A percentile compares a stretch with the other conserved stretches of the same genome.
Conservation (phyloP, 2,797 vertebrate genomes). For the Aldrovandia affinis region DNA sequence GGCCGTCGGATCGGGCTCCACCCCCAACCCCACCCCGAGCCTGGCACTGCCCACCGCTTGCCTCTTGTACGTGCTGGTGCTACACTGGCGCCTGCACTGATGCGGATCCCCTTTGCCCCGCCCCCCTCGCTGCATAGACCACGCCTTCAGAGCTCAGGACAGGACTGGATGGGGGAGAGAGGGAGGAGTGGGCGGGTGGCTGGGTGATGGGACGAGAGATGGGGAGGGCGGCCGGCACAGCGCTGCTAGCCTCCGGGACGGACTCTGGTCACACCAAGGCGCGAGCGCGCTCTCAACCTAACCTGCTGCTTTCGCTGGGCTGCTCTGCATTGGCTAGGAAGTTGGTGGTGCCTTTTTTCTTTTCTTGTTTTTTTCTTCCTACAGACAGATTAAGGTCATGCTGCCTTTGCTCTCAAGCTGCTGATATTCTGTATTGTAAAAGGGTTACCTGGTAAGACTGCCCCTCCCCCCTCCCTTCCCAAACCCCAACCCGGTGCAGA, state of each 20-base stretch:
- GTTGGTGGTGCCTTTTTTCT: not conserved
- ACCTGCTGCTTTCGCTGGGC: constrained; percentile 32
- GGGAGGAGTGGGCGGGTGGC: not conserved
- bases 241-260: constrained; percentile 14
- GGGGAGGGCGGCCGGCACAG: constrained; percentile 18
- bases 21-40: constrained; percentile 17
- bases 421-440: constrained; percentile 5
- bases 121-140: not conserved
- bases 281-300: constrained; percentile 8
- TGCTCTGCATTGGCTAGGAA: constrained; percentile 23
- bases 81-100: constrained; percentile 62
- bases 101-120: not conserved
- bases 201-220: not conserved
- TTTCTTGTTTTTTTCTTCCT: not conserved
- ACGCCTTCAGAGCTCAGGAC: not conserved
- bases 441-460: not conserved
- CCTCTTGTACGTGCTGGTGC: constrained; percentile 50
- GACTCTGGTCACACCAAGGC: constrained; percentile 34
- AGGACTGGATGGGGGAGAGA: not conserved
- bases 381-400: not conserved
- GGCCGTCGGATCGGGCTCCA: constrained; percentile 42
- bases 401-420: constrained; percentile 18
- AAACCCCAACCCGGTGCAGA: not conserved
- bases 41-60: constrained; percentile 40
- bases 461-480: not conserved